Conservation (phyloP, 2,113 vertebrate species). For the Aptenodytes patagonicus region DNA sequence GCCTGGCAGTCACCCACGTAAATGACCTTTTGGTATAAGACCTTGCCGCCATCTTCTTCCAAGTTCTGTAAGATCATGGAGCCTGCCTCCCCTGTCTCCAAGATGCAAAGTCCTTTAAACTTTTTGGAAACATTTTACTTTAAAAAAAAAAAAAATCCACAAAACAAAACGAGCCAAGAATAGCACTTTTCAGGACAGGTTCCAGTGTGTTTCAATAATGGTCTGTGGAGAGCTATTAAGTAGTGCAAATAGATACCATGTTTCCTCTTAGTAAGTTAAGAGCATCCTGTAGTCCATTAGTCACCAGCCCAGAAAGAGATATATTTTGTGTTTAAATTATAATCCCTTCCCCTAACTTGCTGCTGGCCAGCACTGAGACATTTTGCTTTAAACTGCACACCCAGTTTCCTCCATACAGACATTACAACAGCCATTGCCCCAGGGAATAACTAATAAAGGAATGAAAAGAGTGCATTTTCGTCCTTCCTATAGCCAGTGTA, state of each 20-base stretch:
- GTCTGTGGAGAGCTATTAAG: background rate
- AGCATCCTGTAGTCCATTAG: background rate
- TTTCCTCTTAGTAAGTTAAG: background rate
- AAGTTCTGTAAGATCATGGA: background rate
- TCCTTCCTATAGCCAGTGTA: background rate
- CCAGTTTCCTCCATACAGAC: background rate
- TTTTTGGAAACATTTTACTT: background rate
- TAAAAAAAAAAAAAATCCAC: background rate
- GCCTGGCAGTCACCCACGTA: constrained; percentile 8
- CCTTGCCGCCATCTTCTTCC: background rate
- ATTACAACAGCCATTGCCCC: background rate
- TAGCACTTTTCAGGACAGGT: background rate
- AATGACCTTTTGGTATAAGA: constrained; percentile 5
- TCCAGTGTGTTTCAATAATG: background rate
- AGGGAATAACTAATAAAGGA: background rate
- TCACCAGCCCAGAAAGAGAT: background rate
- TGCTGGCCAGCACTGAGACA: constrained; percentile 1
- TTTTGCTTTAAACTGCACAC: background rate
- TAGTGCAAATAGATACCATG: background rate
- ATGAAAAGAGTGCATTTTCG: background rate
- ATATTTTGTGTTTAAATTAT: constrained; percentile 16
- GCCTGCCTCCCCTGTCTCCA: background rate
- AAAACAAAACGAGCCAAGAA: background rate
- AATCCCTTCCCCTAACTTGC: background rate
- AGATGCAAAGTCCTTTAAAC: background rate